Evolutionary conservation across 2,113 vertebrate genomes (phyloP).

Genomic region (Phylloscopus trochiloides): DNA sequence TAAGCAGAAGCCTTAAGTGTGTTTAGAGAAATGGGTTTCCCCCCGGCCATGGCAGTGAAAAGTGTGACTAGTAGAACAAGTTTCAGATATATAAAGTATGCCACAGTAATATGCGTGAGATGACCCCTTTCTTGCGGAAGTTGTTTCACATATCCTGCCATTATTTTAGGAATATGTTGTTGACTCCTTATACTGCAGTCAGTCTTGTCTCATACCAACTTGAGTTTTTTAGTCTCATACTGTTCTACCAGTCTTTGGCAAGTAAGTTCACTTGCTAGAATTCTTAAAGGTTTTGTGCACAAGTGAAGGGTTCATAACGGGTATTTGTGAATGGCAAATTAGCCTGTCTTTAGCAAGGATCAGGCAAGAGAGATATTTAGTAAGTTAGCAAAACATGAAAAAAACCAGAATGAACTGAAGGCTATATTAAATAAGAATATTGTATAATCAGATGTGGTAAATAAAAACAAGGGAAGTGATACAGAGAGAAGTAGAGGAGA

Average conservation of each 20-base stretch:
- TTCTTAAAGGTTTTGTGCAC: neutral
- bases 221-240: neutral
- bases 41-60: neutral
- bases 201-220: neutral
- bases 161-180: neutral
- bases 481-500: neutral
- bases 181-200: neutral
- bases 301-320: neutral
- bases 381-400: neutral
- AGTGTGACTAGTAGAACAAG: neutral
- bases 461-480: neutral
- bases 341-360: neutral
- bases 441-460: neutral
- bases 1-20: neutral
- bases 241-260: neutral
- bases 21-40: neutral
- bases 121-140: neutral
- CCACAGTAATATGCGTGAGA: neutral
- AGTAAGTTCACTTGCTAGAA: neutral
- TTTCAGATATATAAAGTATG: neutral
- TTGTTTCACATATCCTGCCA: neutral
- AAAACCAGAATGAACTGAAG: neutral
- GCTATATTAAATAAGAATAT: neutral
- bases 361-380: neutral
- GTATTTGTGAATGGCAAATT: neutral